Evolutionary conservation across 2,888 invertebrate species (phyloP).

Genomic region (Agriopis leucophaearia): DNA sequence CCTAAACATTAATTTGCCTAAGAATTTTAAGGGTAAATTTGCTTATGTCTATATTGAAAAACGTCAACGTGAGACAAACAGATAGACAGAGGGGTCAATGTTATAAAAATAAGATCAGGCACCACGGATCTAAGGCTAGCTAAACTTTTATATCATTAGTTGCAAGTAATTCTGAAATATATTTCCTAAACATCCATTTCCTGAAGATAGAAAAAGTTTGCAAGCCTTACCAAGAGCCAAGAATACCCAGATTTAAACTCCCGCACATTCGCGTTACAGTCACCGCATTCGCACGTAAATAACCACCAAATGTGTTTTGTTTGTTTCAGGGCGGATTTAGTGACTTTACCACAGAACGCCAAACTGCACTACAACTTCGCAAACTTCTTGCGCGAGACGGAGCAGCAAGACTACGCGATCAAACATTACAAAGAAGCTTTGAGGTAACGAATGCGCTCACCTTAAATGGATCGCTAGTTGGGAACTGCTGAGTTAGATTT

Average conservation of each 20-base stretch:
- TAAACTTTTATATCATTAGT: too few species aligned
- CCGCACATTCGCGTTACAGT: conserved; percentile 59
- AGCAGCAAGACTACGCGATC: conserved; percentile 90
- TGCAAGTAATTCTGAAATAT: too few species aligned
- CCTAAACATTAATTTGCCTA: too few species aligned
- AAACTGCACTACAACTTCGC: conserved; percentile 97
- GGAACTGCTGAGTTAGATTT: conserved; percentile 23
- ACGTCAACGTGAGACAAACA: too few species aligned
- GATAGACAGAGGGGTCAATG: too few species aligned
- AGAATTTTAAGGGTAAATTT: too few species aligned
- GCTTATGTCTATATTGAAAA: too few species aligned
- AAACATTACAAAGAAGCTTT: conserved; percentile 93
- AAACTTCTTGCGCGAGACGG: conserved; percentile 93
- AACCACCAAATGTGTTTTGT: conserved; percentile 75
- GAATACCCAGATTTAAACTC: conserved; percentile 56
- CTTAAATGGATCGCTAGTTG: conserved; percentile 46
- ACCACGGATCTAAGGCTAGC: too few species aligned
- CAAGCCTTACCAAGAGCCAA: conserved; percentile 8
- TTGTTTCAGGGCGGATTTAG: conserved; percentile 91
- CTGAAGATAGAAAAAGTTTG: conserved; percentile 23
- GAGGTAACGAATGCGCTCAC: conserved; percentile 85
- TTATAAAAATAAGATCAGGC: too few species aligned
- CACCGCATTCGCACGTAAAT: conserved; percentile 63
- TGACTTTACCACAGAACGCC: conserved; percentile 93
- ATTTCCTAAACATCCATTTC: conserved; percentile 21